Conservation (phyloP, 2,113 vertebrate genomes). For the Copsychus sechellarum region DNA sequence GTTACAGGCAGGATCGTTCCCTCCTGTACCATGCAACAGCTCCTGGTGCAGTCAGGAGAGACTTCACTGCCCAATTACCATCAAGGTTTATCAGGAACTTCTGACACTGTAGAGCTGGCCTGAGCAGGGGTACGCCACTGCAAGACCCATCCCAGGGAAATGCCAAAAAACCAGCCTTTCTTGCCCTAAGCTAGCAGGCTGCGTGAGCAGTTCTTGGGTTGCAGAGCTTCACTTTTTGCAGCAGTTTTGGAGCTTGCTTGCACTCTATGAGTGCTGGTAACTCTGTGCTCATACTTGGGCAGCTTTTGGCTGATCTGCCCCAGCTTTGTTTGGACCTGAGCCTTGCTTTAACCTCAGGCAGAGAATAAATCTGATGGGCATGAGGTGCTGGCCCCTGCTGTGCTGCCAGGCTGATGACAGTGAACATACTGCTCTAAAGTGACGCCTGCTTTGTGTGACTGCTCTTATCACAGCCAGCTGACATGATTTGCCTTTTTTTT, state of each 20-base stretch:
- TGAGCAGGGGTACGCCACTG: background rate
- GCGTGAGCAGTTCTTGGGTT: background rate
- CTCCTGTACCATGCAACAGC: background rate
- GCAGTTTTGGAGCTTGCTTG: background rate
- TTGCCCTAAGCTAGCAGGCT: background rate
- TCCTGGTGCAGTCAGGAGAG: background rate
- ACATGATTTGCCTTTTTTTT: background rate
- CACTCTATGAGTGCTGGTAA: accelerated
- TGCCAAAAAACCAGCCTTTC: background rate
- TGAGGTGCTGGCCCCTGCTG: background rate
- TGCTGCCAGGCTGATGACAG: slow-evolving; percentile 17
- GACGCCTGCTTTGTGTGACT: slow-evolving; percentile 14
- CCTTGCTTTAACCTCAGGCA: background rate
- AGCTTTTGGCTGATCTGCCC: background rate
- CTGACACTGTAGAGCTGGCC: background rate
- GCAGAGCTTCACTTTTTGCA: background rate
- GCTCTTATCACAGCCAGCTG: background rate
- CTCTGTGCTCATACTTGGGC: background rate
- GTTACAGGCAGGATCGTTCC: background rate
- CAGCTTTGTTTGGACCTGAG: background rate
- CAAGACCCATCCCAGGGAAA: background rate
- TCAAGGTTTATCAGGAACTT: background rate
- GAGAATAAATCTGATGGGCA: slow-evolving; percentile 41
- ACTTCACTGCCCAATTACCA: background rate
- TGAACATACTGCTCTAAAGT: slow-evolving; percentile 1